Evolutionary conservation across 2,888 invertebrate species (phyloP).

Genomic region (Campoplex nolae): DNA sequence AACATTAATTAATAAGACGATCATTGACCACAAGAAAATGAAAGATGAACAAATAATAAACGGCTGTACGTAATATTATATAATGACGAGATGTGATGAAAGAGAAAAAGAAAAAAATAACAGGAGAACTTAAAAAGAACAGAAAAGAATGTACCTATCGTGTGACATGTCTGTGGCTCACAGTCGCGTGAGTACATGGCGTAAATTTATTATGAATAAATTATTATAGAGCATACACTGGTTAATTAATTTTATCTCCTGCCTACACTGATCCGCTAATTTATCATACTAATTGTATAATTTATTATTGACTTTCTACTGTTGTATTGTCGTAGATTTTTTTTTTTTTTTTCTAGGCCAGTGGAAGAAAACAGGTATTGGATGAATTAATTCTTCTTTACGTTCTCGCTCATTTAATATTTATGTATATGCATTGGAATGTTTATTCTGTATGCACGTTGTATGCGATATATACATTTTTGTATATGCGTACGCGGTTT

Average conservation of each 20-base stretch:
- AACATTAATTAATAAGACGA: slow-evolving; percentile 69
- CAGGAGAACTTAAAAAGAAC: slow-evolving; percentile 59
- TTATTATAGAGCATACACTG: slow-evolving; percentile 79
- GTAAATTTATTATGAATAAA: slow-evolving; percentile 83
- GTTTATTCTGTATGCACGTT: slow-evolving; percentile 74
- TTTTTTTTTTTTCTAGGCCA: slow-evolving; percentile 45
- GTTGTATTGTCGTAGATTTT: neutral
- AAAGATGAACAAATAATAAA: slow-evolving; percentile 72
- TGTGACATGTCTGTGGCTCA: slow-evolving; percentile 73
- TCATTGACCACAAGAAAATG: slow-evolving; percentile 77
- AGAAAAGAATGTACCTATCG: slow-evolving; percentile 78
- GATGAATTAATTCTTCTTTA: slow-evolving; percentile 36
- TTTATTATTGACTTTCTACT: slow-evolving; percentile 38
- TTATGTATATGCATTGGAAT: slow-evolving; percentile 75
- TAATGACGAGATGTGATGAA: slow-evolving; percentile 69
- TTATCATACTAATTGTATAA: slow-evolving; percentile 11
- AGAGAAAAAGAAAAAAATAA: slow-evolving; percentile 68
- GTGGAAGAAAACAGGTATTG: slow-evolving; percentile 34
- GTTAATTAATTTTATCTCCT: slow-evolving; percentile 59
- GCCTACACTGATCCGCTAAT: slow-evolving; percentile 5
- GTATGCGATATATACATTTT: slow-evolving; percentile 62
- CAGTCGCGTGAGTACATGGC: slow-evolving; percentile 72
- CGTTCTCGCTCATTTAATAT: slow-evolving; percentile 17
- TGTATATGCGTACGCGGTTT: slow-evolving; percentile 67
- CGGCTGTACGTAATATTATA: slow-evolving; percentile 82